A percentile compares a stretch with the other conserved stretches of the same genome.
These are phyloP conservation scores for Callyntrura sp. DNA, from an alignment of 2,888 invertebrate species.

Conservation along the genomic window DNA sequence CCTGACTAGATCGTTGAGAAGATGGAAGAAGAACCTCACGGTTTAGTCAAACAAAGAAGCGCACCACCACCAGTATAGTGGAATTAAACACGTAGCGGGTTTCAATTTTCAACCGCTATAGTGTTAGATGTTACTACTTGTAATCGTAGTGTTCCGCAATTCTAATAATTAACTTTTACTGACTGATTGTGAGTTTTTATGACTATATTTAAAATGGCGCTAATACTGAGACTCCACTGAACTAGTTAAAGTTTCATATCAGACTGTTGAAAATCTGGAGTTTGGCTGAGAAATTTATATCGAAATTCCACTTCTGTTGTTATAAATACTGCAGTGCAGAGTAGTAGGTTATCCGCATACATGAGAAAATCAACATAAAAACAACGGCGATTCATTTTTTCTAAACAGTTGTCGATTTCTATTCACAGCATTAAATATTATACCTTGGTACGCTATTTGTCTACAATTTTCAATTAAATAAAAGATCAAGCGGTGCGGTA, in stretches of 20 bases:
- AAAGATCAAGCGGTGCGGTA: no score
- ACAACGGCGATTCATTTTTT: no score
- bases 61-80: background rate
- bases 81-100: background rate
- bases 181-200: no score
- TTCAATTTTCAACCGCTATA: no score
- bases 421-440: no score
- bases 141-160: no score
- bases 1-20: conserved; percentile 1
- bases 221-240: background rate
- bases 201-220: background rate
- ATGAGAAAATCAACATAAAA: background rate
- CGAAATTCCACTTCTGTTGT: background rate
- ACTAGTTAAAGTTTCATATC: background rate
- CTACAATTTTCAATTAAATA: no score
- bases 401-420: no score
- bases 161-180: background rate
- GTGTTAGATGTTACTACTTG: background rate
- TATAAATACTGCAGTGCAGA: background rate
- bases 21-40: no score
- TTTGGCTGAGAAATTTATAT: background rate
- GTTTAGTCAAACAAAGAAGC: background rate
- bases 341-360: background rate
- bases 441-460: no score
- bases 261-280: background rate